Base-by-base conservation (phyloP, 2,888 invertebrate species). In the Lordiphosa fenestrarum region DNA sequence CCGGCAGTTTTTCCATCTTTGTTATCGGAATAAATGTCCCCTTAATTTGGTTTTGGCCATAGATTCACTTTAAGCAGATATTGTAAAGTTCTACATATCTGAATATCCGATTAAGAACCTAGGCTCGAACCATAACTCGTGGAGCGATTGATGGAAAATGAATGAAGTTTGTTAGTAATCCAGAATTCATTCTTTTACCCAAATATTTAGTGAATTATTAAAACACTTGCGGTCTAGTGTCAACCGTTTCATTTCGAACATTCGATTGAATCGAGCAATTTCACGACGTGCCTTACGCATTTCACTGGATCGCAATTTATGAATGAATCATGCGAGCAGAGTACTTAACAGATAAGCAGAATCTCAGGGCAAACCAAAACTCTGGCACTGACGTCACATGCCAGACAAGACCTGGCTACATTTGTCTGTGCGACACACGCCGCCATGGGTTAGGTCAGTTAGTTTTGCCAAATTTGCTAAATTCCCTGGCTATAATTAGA, bases 391-490 rank as follows among this genome's bases (percentile, higher is more conserved):
- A 25, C 46, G 25, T 44, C 39, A 19, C 50, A 30, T 37, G 44
- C 53, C 37, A 38, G 38, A 53, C 44, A 38, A 44, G n/a, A 64
- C 36, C 57, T 64, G 60, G 49, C 65, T 30, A 33, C 62, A 25
- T 52, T 33, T 61, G 30, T 41, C 40, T 30, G 6, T 54, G 56
- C 66, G 71, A 71, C 78, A 71, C 33, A 21, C 35, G 37, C 10
- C 66, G 52, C 35, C 51, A 47, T 77, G 73, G 38, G 62, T 54
- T 70, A 73, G 76, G 76, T 77, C 76, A 80, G 76, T 83, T 36
- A 53, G 46, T 46, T 41, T 52, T 56, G 65, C 62, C 50, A 48
- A 65, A 59, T 48, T 44, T 42, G 52, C 38, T 44, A 58, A 60
- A 58, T 61, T 52, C 55, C 56, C 65, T n/a, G 13, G 59, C 78